Base-by-base conservation (phyloP, 2,797 vertebrate genomes). In the Allobates femoralis region DNA sequence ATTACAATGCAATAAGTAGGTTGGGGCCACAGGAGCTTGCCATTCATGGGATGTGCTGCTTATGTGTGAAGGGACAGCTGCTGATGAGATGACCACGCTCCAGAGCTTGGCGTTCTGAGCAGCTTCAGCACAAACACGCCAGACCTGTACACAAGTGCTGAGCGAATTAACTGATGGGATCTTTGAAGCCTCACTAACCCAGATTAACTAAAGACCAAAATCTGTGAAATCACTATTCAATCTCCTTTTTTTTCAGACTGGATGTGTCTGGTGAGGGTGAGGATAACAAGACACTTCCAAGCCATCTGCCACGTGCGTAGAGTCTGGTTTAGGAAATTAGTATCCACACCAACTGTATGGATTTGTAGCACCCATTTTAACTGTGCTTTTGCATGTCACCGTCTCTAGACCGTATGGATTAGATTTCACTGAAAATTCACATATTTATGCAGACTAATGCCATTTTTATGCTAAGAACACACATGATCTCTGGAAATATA, bases 121-220 rank as follows among this genome's bases (percentile, higher is more conserved):
- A 90, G 92, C 91, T 93, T 94, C 93, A 92, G 90, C 92, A 92
- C 91, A 89, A 87, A 89, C 34, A 90, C 87, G 92, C 90, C 92
- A 92, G 91, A 92, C 93, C 91, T 93, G 90, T 93, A 92, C 91
- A 90, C 91, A 92, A 93, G 90, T 92, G 90, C 90, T 89, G 86
- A 91, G 89, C 88, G 91, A 94, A 93, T 92, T 93, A 93, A 92
- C 91, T 90, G 93, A 94, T 93, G 92, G 90, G 90, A 92, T 94
- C 93, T 93, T 93, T 92, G 92, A 94, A 94, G 92, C 90, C 91
- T 93, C 93, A 93, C 89, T 90, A 92, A 92, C 88, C 92, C 91
- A 91, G 92, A 93, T 94, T 93, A 94, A 94, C 92, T 92, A 93
- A 94, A 92, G 92, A 93, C 92, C 89, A 93, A 94, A 93, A 88